phyloP scores from a whole-genome alignment of 2,797 vertebrate genomes.

The Dallia pectoralis region DNA sequence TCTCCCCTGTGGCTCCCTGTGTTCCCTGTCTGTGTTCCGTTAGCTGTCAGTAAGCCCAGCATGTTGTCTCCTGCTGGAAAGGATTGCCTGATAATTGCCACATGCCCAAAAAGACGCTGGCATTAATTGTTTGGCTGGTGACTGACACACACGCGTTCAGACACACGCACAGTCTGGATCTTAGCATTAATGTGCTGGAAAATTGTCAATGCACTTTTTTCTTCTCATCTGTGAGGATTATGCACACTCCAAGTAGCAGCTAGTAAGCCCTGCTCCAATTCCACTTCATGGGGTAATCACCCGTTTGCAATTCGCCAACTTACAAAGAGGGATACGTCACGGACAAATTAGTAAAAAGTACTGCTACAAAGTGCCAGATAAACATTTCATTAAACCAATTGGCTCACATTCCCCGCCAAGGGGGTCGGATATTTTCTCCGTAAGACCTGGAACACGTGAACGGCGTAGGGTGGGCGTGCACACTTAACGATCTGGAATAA shows the following conservation, averaged over 20 bases:
- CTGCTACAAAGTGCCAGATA: too few relatives aligned
- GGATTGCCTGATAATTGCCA: slow-evolving; percentile 65
- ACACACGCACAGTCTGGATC: slow-evolving; percentile 7
- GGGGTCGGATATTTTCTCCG: too few relatives aligned
- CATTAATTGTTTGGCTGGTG: slow-evolving; percentile 27
- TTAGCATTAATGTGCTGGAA: too few relatives aligned
- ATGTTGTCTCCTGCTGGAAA: slow-evolving; percentile 57
- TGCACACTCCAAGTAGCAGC: slow-evolving; percentile 11
- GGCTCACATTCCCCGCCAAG: too few relatives aligned
- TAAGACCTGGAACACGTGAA: too few relatives aligned
- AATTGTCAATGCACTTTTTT: too few relatives aligned
- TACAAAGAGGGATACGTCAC: neutral
- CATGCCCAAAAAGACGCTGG: slow-evolving; percentile 46
- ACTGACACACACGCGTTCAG: slow-evolving; percentile 13
- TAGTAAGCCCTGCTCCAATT: neutral
- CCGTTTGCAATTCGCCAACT: neutral
- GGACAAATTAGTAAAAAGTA: neutral
- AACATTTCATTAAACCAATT: too few relatives aligned
- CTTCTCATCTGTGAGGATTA: neutral
- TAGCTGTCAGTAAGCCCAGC: slow-evolving; percentile 55
- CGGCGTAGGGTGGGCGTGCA: too few relatives aligned
- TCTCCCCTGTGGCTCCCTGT: neutral
- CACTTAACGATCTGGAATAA: too few relatives aligned
- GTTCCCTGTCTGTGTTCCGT: slow-evolving; percentile 24
- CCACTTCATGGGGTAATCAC: neutral